Evolutionary conservation across 2,797 vertebrate species (phyloP).

Genomic region (Podarcis lilfordi): DNA sequence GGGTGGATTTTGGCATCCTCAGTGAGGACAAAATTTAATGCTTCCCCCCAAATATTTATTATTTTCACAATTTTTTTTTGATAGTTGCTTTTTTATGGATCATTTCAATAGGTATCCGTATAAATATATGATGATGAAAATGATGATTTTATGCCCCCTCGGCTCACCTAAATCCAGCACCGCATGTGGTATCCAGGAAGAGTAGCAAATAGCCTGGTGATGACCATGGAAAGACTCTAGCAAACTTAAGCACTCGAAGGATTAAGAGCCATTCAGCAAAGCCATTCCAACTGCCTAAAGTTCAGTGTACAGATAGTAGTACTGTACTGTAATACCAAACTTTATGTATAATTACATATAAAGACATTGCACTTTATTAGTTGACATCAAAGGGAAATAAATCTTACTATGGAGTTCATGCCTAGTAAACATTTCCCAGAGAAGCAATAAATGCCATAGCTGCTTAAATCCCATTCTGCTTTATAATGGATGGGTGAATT

Average conservation of each 20-base stretch:
- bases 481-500: not conserved
- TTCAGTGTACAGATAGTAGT: not conserved
- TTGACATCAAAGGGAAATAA: slow-evolving; percentile 5
- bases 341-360: not conserved
- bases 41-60: no score
- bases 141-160: no score
- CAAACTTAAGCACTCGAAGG: not conserved
- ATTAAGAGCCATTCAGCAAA: not conserved
- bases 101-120: no score
- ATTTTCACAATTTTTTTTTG: no score
- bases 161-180: no score
- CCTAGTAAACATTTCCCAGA: not conserved
- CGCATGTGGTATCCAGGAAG: not conserved
- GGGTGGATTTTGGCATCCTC: no score
- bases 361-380: not conserved
- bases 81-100: no score
- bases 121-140: no score
- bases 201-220: not conserved
- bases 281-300: not conserved
- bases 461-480: not conserved
- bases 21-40: no score
- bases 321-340: not conserved
- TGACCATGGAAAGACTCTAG: not conserved
- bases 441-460: not conserved
- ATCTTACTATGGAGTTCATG: not conserved